phyloP scores from a whole-genome alignment of 2,113 vertebrate genomes.

The Datnioides undecimradiatus region DNA sequence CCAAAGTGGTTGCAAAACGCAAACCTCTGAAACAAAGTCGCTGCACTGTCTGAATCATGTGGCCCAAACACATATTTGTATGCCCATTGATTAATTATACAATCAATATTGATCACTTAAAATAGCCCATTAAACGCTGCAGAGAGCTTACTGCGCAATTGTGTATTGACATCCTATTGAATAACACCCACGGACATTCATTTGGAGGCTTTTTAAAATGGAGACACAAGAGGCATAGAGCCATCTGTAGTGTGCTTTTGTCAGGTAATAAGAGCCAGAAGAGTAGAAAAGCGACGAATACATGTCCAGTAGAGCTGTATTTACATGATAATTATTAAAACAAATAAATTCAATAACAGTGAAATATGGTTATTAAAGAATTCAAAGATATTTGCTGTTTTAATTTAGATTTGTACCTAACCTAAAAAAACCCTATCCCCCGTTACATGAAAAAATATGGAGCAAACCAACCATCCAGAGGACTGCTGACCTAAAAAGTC shows the following conservation, averaged over 20 bases:
- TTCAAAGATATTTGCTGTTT: background rate
- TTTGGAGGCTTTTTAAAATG: conserved; percentile 44
- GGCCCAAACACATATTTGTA: conserved; percentile 21
- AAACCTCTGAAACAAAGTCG: background rate
- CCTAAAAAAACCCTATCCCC: background rate
- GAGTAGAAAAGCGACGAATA: background rate
- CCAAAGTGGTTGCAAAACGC: conserved; percentile 1
- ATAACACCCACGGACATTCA: conserved; percentile 36
- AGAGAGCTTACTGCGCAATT: conserved; percentile 49
- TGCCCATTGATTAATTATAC: conserved; percentile 32
- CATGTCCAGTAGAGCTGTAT: background rate
- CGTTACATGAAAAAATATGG: background rate
- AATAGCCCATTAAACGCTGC: conserved; percentile 46
- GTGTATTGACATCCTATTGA: conserved; percentile 42
- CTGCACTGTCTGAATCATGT: conserved; percentile 7
- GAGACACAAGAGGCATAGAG: conserved; percentile 34
- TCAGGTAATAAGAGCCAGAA: background rate
- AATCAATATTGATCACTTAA: conserved; percentile 44
- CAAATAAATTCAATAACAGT: background rate
- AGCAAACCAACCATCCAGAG: background rate
- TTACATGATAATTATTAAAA: background rate
- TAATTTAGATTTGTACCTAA: background rate
- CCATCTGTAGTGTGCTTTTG: conserved; percentile 11
- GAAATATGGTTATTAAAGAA: background rate
- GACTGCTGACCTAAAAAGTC: conserved; percentile 19